Evolutionary conservation across 1,140 invertebrate genomes (phyloP), one percentile per base, ranked within the genome.

Genomic region (Aphidius ervi): DNA sequence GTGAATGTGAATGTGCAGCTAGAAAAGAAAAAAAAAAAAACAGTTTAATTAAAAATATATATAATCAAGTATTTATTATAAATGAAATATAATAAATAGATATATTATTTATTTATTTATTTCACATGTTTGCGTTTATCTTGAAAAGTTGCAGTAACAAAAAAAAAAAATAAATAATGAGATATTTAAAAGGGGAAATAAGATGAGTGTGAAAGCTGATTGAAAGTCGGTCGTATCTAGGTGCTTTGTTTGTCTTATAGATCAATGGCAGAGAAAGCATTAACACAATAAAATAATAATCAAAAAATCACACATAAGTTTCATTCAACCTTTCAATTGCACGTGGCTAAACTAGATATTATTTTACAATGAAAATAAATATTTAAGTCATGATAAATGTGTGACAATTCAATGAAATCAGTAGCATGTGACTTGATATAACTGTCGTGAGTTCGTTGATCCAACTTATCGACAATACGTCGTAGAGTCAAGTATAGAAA

Each of bases 1-100:
- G 73, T 23, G 71, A 70, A 49, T 74, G 73, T 16, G 71, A 67
- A 59, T 79, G 77, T 10, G 76, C 71, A 40, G 76, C 78, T 80
- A 68, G 23, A 75, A 75, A 63, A 39, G 62, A 56, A 61, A 10
- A 58, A 16, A 61, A 58, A 57, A 61, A 9, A 54, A 60, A 37
- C 9, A 23, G 45, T 49, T 42, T 31, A 53, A 16, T 23, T 53
- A 39, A 39, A 54, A 6, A 56, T 0, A 9, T 20, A 50, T 31
- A 16, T 16, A 16, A 16, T 43, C 9, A 23, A 5, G 16, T 8
- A 23, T 5, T 49, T 9, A 49, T 23, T 49, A 31, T 7, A 4
- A 40, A 10, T 40, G 40, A 53, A 20, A 54, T 31, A 37, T 42
- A 39, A 54, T 39, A 7, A 54, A 16, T 42, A 9, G 10, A 54